Percentiles rank a stretch among this genome's conserved stretches.
Evolutionary conservation across 64 coral and sea anemone species (phyloP).

Genomic region (Stichodactyla mertensii): DNA sequence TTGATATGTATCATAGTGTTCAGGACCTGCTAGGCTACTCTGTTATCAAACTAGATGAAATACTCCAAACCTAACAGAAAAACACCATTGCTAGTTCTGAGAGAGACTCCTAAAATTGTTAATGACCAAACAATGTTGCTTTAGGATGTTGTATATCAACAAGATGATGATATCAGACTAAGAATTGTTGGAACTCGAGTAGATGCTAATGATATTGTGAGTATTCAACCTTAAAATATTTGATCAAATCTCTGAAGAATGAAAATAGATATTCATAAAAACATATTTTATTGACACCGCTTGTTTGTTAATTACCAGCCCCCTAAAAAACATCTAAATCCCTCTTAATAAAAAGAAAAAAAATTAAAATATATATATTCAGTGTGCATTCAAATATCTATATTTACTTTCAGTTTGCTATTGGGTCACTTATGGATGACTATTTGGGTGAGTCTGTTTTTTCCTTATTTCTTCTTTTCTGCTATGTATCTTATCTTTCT

Average conservation of each 20-base stretch:
- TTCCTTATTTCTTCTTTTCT: background rate
- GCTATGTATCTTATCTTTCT: background rate
- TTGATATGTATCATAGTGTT: no score
- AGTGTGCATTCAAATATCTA: background rate
- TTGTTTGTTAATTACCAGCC: no score
- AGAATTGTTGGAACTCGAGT: slow-evolving; percentile 92
- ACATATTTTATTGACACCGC: no score
- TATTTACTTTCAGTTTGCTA: slow-evolving; percentile 62
- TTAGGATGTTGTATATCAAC: slow-evolving; percentile 92
- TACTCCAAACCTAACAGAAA: no score
- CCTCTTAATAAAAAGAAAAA: no score
- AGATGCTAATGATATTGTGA: slow-evolving; percentile 99
- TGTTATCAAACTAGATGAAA: no score
- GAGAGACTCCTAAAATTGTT: background rate
- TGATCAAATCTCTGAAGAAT: no score
- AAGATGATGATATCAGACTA: slow-evolving; percentile 94
- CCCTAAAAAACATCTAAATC: no score
- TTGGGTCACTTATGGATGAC: slow-evolving; percentile 87
- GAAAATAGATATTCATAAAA: no score
- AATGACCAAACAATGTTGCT: background rate
- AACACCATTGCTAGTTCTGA: background rate
- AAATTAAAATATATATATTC: no score
- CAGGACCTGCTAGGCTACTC: no score
- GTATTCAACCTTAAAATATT: slow-evolving; percentile 12
- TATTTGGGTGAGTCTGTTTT: slow-evolving; percentile 54